Conservation (phyloP, 2,113 vertebrate genomes). For the Alosa alosa region DNA sequence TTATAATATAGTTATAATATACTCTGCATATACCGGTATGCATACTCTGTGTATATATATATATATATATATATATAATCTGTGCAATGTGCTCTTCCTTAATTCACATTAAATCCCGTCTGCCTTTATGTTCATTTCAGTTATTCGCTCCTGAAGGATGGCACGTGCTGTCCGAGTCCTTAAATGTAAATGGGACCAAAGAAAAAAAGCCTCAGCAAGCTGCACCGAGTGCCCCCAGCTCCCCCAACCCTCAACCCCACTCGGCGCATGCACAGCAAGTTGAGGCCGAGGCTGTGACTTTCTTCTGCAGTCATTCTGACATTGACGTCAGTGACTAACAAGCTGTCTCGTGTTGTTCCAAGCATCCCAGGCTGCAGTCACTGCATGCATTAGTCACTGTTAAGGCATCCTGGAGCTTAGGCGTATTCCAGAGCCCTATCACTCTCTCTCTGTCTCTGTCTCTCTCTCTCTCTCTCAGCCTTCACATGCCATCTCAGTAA, state of each 20-base stretch:
- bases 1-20: too few relatives aligned
- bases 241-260: neutral
- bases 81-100: neutral
- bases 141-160: neutral
- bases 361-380: conserved; percentile 24
- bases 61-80: neutral
- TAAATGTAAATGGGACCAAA: neutral
- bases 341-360: conserved; percentile 34
- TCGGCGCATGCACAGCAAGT: conserved; percentile 32
- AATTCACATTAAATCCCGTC: neutral
- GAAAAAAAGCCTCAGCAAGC: conserved; percentile 9
- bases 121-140: neutral
- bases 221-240: conserved; percentile 6
- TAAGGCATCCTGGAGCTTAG: conserved; percentile 17
- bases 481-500: neutral
- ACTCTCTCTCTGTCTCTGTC: neutral
- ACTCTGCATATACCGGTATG: neutral
- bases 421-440: neutral
- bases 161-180: neutral
- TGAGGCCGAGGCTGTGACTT: conserved; percentile 7
- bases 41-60: too few relatives aligned
- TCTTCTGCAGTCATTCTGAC: conserved; percentile 36
- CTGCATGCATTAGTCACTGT: conserved; percentile 22
- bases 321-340: conserved; percentile 42
- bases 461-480: neutral